Conservation (phyloP, 2,113 vertebrate species). For the Cercopithecus mona region DNA sequence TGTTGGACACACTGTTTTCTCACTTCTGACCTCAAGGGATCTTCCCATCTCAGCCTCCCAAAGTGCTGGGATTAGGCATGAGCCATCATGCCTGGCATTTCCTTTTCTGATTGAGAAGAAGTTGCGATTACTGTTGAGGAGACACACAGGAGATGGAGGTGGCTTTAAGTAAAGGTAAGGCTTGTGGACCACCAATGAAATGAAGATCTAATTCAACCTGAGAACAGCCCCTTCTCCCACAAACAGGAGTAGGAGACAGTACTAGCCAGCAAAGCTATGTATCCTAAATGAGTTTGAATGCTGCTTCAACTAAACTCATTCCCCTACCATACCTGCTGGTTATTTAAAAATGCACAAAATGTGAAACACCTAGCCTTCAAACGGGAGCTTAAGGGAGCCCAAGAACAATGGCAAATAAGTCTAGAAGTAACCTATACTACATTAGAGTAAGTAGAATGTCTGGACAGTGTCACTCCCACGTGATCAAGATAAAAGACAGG, state of each 20-base stretch:
- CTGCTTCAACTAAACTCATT: not conserved
- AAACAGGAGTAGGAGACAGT: not conserved
- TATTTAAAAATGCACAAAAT: not conserved
- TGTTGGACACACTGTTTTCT: too few species aligned
- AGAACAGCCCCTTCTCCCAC: rapidly evolving
- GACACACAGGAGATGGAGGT: rapidly evolving
- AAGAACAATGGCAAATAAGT: not conserved
- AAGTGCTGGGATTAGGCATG: too few species aligned
- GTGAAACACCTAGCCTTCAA: not conserved
- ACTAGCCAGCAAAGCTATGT: not conserved
- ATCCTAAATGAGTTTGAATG: not conserved
- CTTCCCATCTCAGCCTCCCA: too few species aligned
- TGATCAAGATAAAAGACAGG: not conserved
- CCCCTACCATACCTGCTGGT: too few species aligned
- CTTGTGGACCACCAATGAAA: not conserved
- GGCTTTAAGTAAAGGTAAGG: not conserved
- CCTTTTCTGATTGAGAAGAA: not conserved
- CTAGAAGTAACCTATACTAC: not conserved
- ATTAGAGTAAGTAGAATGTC: not conserved
- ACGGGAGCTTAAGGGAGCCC: not conserved
- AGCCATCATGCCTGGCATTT: too few species aligned
- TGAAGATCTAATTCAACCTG: not conserved
- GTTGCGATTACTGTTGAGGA: not conserved
- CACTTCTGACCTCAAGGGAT: too few species aligned
- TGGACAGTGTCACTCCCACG: not conserved